Evolutionary conservation across 1,140 invertebrate genomes (phyloP), one percentile per base, ranked within the genome.

Genomic region (Cydia amplana): DNA sequence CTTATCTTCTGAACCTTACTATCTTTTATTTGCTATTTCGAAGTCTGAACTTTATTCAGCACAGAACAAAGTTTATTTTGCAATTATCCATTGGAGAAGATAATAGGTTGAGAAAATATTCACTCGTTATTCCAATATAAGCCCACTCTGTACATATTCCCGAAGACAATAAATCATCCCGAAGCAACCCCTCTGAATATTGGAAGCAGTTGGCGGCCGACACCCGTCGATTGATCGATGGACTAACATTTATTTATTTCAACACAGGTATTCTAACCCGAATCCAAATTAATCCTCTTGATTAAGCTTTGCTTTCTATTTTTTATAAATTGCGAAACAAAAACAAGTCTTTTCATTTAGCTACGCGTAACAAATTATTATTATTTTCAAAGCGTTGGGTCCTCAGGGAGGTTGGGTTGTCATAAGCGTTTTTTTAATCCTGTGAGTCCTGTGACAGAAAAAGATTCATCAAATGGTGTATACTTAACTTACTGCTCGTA

Each of bases 221-320:
- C 70, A 73, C 77, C 74, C 55, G 72, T 23, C 32, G 74, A 74
- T 75, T 78, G 77, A 78, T 78, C 74, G 77, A 75, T 78, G 72
- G 40, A 74, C 46, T 74, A 60, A 14, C 43, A 76, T 76, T 76
- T 73, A 76, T 75, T 72, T 75, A 77, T 74, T 75, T 75, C 74
- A 70, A 75, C 46, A 79, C 78, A 79, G 76, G 78, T 81, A 81
- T 79, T 75, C 76, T 76, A 76, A 75, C 78, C 75, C 73, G 76
- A 78, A 78, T 78, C 76, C 36, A 72, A 72, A 70, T 70, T 70
- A 70, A 70, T 70, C 32, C 32, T 2, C 16, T 20, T 70, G 7
- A 70, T 70, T 67, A 32, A 60, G 55, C 14, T 46, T 23, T 6
- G 23, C 32, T 70, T 36, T 36, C 16, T 70, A n/a, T n/a, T 10